Percentiles rank a stretch among this genome's conserved stretches.
Conservation (phyloP, 2,888 invertebrate species). For the Heliconius sara region DNA sequence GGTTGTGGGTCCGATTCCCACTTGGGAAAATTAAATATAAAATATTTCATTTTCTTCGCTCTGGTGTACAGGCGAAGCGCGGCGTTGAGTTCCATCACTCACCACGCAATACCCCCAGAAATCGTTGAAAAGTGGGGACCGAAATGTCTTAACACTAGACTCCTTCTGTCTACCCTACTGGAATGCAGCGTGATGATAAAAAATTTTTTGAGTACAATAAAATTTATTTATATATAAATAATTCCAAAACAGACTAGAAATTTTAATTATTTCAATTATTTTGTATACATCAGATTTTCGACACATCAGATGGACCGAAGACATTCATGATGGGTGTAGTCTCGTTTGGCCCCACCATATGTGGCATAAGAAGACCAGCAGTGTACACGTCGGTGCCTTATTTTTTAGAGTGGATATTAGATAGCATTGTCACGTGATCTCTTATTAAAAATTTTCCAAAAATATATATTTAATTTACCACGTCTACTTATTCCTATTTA, state of each 20-base stretch:
- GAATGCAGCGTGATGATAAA: too few relatives aligned
- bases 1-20: too few relatives aligned
- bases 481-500: not conserved
- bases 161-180: too few relatives aligned
- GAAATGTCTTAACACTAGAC: too few relatives aligned
- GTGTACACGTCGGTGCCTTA: slow-evolving; percentile 81
- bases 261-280: not conserved
- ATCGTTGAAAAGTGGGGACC: too few relatives aligned
- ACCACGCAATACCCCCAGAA: too few relatives aligned
- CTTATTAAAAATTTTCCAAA: slow-evolving; percentile 7
- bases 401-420: slow-evolving; percentile 84
- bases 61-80: too few relatives aligned
- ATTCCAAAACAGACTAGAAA: not conserved
- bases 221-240: not conserved
- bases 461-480: not conserved
- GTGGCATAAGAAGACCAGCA: slow-evolving; percentile 82
- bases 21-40: too few relatives aligned
- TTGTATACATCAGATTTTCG: slow-evolving; percentile 68
- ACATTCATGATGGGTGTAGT: slow-evolving; percentile 85
- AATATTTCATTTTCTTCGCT: too few relatives aligned
- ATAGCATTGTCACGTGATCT: slow-evolving; percentile 56
- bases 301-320: slow-evolving; percentile 77
- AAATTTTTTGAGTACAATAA: too few relatives aligned
- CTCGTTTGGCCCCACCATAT: slow-evolving; percentile 84
- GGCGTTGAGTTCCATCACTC: too few relatives aligned